Percentiles rank a stretch among this genome's conserved stretches.
Conservation (phyloP, 2,113 vertebrate species). For the Cairina moschata region DNA sequence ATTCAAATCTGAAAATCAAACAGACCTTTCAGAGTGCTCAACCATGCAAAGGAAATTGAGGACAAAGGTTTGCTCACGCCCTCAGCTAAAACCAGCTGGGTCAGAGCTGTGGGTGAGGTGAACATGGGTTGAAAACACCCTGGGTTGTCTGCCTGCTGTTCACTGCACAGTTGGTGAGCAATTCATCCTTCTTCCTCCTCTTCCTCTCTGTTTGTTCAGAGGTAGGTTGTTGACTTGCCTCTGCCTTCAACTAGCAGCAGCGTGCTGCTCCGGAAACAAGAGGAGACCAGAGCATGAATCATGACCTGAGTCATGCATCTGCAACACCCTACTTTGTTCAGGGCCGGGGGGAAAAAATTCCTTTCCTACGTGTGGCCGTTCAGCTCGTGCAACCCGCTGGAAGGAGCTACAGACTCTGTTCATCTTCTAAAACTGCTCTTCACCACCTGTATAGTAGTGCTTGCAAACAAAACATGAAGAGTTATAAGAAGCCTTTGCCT, state of each 20-base stretch:
- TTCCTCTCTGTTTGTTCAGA: not conserved
- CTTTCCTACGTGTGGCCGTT: not conserved
- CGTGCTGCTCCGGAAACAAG: accelerated
- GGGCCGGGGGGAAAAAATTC: not conserved
- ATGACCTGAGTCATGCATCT: constrained; percentile 3
- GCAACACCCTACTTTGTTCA: not conserved
- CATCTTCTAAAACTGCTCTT: not conserved
- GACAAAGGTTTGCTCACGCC: not conserved
- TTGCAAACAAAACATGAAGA: not conserved
- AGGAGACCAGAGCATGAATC: constrained; percentile 27
- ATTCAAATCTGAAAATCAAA: constrained; percentile 20
- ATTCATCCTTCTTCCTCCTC: not conserved
- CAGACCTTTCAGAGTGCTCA: not conserved
- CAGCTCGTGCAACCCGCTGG: accelerated
- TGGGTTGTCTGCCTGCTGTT: not conserved
- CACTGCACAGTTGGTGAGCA: not conserved
- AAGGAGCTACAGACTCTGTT: not conserved
- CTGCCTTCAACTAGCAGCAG: not conserved
- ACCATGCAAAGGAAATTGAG: not conserved
- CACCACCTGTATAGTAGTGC: accelerated
- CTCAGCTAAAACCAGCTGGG: not conserved
- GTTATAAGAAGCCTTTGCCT: not conserved
- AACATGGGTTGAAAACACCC: not conserved
- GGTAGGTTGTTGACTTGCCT: not conserved
- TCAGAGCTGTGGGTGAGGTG: not conserved